Conservation (phyloP, 2,797 vertebrate genomes). For the Chelidonichthys spinosus region DNA sequence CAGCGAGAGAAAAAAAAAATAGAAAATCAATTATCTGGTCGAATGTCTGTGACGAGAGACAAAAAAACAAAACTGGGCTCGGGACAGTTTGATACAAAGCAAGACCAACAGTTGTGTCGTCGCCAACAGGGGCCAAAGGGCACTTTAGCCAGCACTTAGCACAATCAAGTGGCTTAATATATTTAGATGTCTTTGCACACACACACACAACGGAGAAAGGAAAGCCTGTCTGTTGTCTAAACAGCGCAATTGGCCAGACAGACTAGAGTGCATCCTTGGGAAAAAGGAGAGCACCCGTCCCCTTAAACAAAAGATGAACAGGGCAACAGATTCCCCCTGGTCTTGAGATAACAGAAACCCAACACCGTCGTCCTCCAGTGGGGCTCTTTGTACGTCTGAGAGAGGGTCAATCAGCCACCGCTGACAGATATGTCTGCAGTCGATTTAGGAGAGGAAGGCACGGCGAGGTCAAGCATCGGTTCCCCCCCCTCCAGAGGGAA, state of each 20-base stretch:
- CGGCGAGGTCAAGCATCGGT: slow-evolving; percentile 74
- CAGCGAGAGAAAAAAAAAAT: slow-evolving; percentile 48
- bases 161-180: slow-evolving; percentile 80
- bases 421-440: slow-evolving; percentile 86
- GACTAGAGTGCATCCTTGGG: slow-evolving; percentile 78
- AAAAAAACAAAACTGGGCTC: slow-evolving; percentile 29
- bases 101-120: slow-evolving; percentile 50
- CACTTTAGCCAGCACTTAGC: slow-evolving; percentile 73
- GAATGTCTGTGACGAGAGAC: slow-evolving; percentile 47
- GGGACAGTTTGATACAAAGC: slow-evolving; percentile 34
- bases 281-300: slow-evolving; percentile 63
- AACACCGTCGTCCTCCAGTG: slow-evolving; percentile 82
- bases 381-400: slow-evolving; percentile 83
- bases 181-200: slow-evolving; percentile 65
- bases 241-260: slow-evolving; percentile 77
- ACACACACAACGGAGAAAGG: slow-evolving; percentile 49
- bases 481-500: slow-evolving; percentile 61
- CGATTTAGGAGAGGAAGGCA: slow-evolving; percentile 80
- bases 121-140: slow-evolving; percentile 56
- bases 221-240: slow-evolving; percentile 81
- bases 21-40: slow-evolving; percentile 66
- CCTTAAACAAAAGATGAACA: slow-evolving; percentile 81
- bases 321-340: slow-evolving; percentile 68
- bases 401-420: slow-evolving; percentile 82
- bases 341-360: slow-evolving; percentile 85